Base-by-base conservation (phyloP, 2,113 vertebrate genomes). In the Hiodon alosoides region DNA sequence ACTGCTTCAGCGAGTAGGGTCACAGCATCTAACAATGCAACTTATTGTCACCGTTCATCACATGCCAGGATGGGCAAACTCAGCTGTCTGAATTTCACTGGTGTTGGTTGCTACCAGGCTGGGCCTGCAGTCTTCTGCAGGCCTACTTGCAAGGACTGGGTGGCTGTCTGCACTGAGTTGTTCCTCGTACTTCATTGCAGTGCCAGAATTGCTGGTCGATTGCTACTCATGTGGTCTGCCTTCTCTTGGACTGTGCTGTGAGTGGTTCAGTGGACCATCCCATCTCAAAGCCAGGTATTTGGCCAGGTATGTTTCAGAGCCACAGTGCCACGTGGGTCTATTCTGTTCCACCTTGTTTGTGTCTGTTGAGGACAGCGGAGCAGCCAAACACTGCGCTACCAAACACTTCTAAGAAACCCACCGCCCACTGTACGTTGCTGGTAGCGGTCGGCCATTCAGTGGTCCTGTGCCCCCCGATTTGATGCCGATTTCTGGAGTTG, bases 81-180 rank as follows among this genome's bases (percentile, higher is more conserved):
- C 86, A 89, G 87, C 89, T 90, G 87, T 87, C 85, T 85, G 31
- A 85, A 89, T 86, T 89, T 86, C 85, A 83, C 79, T 70, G 83
- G 83, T 87, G 83, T 84, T 79, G 79, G 81, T 79, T 87, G 77
- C 85, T 85, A 83, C 76, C 69, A 79, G 7, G 14, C 58, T 59
- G 79, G 78, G 79, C 78, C 79, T 4, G 9, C 67, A 76, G 86
- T 47, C 64, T 10, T 9, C 17, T 47, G 17, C 64, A 46, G 9
- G 64, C 31, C 11, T 10, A 3, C 3, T 60, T 10, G 11, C 64
- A 16, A 64, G 61, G 13, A n/a, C 31, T 11, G 59, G n/a, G 4
- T 46, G 64, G 16, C 7, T 11, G 0, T 48, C 31, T 11, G 2
- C 48, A 3, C 3, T 11, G 7, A 11, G 64, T 47, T 47, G 10